A percentile compares a stretch with the other conserved stretches of the same genome.
phyloP scores from a whole-genome alignment of 2,888 invertebrate species.

The Harpalus rufipes region DNA sequence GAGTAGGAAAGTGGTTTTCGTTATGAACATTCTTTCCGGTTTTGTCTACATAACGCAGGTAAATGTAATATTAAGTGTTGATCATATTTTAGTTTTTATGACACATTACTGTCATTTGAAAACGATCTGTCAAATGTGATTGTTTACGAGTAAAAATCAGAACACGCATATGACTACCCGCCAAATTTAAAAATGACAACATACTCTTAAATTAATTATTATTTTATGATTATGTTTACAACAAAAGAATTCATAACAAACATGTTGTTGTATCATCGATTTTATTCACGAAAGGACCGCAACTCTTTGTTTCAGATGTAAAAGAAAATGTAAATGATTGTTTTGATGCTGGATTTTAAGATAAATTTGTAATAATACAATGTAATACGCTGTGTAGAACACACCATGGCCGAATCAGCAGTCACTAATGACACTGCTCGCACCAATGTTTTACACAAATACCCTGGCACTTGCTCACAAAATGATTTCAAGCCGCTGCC shows the following conservation, averaged over 20 bases:
- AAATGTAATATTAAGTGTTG: constrained; percentile 50
- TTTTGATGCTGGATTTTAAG: constrained; percentile 28
- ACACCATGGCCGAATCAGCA: constrained; percentile 64
- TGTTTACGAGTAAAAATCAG: constrained; percentile 69
- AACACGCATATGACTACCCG: constrained; percentile 68
- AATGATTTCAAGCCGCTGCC: constrained; percentile 52
- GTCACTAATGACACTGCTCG: constrained; percentile 60
- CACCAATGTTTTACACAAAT: constrained; percentile 59
- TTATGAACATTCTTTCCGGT: constrained; percentile 61
- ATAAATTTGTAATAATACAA: constrained; percentile 55
- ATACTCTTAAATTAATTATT: constrained; percentile 12
- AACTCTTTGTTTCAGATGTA: constrained; percentile 48
- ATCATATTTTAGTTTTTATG: constrained; percentile 63
- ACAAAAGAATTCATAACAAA: constrained; percentile 13
- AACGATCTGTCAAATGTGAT: constrained; percentile 69
- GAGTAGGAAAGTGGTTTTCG: constrained; percentile 66
- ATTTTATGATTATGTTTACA: background rate
- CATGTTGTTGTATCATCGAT: constrained; percentile 35
- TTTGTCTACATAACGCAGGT: constrained; percentile 52
- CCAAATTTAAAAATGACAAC: constrained; percentile 68
- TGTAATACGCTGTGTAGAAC: constrained; percentile 54
- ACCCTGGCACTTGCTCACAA: constrained; percentile 60
- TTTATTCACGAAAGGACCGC: constrained; percentile 10
- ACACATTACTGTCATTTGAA: constrained; percentile 68
- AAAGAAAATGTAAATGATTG: constrained; percentile 31